A percentile compares a stretch with the other conserved stretches of the same genome.
Evolutionary conservation across 2,797 vertebrate genomes (phyloP).

Genomic region (Acanthurus leucopareius): DNA sequence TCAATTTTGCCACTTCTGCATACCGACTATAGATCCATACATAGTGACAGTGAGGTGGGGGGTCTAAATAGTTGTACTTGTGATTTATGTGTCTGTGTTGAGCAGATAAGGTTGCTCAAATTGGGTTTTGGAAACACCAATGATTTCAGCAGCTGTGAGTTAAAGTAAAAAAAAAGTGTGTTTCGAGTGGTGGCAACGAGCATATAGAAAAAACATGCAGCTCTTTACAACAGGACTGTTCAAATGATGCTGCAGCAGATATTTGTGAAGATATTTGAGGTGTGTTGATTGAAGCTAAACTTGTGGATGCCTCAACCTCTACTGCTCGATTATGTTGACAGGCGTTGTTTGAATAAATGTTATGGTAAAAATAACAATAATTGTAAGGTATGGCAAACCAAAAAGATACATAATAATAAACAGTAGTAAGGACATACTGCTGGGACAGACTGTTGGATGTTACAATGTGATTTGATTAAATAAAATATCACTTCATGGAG

Average conservation of each 20-base stretch:
- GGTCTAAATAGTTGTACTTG: conserved; percentile 45
- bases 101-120: conserved; percentile 45
- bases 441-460: background rate
- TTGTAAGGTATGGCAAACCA: background rate
- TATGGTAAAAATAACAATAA: background rate
- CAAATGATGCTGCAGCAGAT: background rate
- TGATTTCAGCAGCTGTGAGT: conserved; percentile 53
- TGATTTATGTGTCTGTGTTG: conserved; percentile 44
- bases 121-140: conserved; percentile 27
- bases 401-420: background rate
- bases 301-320: background rate
- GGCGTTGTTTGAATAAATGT: background rate
- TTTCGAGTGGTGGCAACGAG: conserved; percentile 2
- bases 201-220: conserved; percentile 46
- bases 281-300: background rate
- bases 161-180: conserved; percentile 21
- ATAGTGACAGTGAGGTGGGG: conserved; percentile 42
- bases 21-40: background rate
- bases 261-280: conserved; percentile 4
- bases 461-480: background rate
- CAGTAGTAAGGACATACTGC: background rate
- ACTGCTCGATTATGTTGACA: background rate
- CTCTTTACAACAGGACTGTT: conserved; percentile 8
- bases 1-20: conserved; percentile 3
- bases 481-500: background rate